A percentile compares a stretch with the other conserved stretches of the same genome.
phyloP scores from a whole-genome alignment of 2,797 vertebrate genomes.

The Pangasius macronema region DNA sequence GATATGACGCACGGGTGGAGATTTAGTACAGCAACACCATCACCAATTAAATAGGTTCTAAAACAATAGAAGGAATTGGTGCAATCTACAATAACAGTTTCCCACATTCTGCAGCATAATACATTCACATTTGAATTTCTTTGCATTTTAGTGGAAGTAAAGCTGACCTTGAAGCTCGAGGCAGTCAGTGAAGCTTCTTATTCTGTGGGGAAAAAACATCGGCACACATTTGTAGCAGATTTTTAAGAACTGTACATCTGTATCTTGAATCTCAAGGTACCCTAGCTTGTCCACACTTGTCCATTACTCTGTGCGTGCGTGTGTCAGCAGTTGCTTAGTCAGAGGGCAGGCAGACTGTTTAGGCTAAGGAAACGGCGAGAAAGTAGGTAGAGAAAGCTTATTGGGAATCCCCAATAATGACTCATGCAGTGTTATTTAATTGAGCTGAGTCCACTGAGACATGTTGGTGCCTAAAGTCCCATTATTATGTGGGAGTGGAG shows the following conservation, averaged over 20 bases:
- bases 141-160: neutral
- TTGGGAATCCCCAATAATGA: slow-evolving; percentile 58
- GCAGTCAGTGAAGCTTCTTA: neutral
- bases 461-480: slow-evolving; percentile 39
- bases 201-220: too few relatives aligned
- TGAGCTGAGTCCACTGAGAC: slow-evolving; percentile 38
- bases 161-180: neutral
- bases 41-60: neutral
- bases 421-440: slow-evolving; percentile 56
- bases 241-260: slow-evolving; percentile 7
- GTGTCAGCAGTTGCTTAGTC: slow-evolving; percentile 60
- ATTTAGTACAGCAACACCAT: neutral
- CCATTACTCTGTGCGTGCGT: slow-evolving; percentile 38
- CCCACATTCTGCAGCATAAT: neutral
- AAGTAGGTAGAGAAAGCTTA: slow-evolving; percentile 37
- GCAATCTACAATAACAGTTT: neutral
- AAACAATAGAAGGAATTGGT: neutral
- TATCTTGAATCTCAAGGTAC: neutral
- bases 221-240: neutral
- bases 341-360: slow-evolving; percentile 64
- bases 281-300: slow-evolving; percentile 21
- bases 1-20: neutral
- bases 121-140: neutral
- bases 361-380: slow-evolving; percentile 60
- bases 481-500: slow-evolving; percentile 32